Percentiles rank a stretch among this genome's conserved stretches.
Evolutionary conservation across 35 echinoderm and acorn worm genomes (phyloP).

Genomic region (Holothuria glaberrima): DNA sequence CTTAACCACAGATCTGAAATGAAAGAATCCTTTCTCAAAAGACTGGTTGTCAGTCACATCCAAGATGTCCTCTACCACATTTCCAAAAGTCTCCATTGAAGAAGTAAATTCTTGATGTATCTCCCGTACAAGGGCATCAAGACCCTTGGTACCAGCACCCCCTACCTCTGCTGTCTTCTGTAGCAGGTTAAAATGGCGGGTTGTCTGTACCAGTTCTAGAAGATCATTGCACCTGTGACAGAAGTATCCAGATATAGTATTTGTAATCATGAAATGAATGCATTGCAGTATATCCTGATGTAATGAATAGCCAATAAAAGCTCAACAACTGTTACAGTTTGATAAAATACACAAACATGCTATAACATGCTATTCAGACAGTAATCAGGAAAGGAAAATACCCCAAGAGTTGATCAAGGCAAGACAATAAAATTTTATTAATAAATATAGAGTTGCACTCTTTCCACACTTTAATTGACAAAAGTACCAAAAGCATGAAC

Average conservation of each 20-base stretch:
- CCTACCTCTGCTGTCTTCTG: constrained; percentile 95
- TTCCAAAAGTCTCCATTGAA: constrained; percentile 83
- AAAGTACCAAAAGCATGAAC: too few relatives aligned
- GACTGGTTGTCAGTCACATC: constrained; percentile 85
- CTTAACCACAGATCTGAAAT: constrained; percentile 95
- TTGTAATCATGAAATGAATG: too few relatives aligned
- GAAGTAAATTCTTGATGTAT: constrained; percentile 84
- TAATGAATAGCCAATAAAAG: too few relatives aligned
- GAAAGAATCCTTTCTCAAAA: constrained; percentile 97
- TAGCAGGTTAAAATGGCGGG: constrained; percentile 92
- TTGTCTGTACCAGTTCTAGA: constrained; percentile 92
- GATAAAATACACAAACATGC: too few relatives aligned
- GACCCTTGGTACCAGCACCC: constrained; percentile 92
- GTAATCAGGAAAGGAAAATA: too few relatives aligned
- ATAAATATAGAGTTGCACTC: background rate
- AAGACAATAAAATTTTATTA: background rate
- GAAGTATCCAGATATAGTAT: background rate
- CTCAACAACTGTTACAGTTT: too few relatives aligned
- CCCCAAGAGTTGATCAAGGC: background rate
- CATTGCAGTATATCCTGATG: too few relatives aligned
- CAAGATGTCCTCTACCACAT: constrained; percentile 82
- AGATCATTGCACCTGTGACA: constrained; percentile 89
- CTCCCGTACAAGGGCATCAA: constrained; percentile 94
- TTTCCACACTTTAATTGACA: too few relatives aligned
- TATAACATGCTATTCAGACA: too few relatives aligned